These are phyloP conservation scores for Drosophila siamana DNA, from an alignment of 2,888 invertebrate genomes.

Conservation along the genomic window DNA sequence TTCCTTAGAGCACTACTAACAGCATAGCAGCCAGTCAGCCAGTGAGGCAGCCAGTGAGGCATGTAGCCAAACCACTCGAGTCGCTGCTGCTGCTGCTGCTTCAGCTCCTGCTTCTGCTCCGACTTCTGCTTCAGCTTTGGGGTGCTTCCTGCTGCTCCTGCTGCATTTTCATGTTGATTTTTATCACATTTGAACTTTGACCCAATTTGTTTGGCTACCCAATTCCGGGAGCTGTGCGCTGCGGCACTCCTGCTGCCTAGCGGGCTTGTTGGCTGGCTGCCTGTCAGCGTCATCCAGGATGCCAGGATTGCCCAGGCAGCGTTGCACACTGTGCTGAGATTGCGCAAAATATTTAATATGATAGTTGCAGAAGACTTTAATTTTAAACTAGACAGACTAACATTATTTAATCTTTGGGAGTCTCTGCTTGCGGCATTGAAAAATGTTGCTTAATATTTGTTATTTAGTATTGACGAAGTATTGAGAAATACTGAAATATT, in stretches of 20 bases:
- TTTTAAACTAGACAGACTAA: too few relatives aligned
- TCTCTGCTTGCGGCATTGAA: too few relatives aligned
- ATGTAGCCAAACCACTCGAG: conserved; percentile 55
- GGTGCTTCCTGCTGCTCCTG: conserved; percentile 23
- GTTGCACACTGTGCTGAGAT: conserved; percentile 17
- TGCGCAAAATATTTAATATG: background rate
- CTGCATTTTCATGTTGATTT: conserved; percentile 69
- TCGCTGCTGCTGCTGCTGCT: conserved; percentile 13
- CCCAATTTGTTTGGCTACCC: conserved; percentile 71
- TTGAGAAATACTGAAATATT: background rate
- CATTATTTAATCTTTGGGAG: background rate
- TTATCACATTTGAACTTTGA: conserved; percentile 82
- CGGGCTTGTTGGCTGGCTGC: conserved; percentile 1
- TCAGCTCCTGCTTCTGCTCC: conserved; percentile 9
- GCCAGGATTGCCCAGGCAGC: conserved; percentile 50
- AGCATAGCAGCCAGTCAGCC: conserved; percentile 15
- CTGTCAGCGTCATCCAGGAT: conserved; percentile 40
- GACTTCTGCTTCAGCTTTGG: conserved; percentile 7
- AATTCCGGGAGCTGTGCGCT: conserved; percentile 58
- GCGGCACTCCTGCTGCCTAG: conserved; percentile 4
- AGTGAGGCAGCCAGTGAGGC: conserved; percentile 34
- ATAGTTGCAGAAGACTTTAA: background rate
- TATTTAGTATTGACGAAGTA: too few relatives aligned
- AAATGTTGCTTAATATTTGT: too few relatives aligned
- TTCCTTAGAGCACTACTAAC: conserved; percentile 24